Conservation (phyloP, 2,888 invertebrate species). For the Polymixis flavicincta region DNA sequence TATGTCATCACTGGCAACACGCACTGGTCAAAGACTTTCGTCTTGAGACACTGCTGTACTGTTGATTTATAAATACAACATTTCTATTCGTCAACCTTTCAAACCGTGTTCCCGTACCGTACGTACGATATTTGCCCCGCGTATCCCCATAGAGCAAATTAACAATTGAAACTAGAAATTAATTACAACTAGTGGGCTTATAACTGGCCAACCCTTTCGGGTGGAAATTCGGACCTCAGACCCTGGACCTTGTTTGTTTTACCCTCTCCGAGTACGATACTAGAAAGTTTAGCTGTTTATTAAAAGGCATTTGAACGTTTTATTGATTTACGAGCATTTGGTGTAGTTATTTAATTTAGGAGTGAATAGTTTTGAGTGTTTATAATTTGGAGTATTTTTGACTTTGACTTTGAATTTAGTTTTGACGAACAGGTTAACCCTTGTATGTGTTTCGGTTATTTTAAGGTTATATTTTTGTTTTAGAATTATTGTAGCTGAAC, state of each 20-base stretch:
- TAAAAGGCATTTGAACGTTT: constrained; percentile 54
- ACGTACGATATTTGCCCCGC: constrained; percentile 62
- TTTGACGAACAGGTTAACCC: neutral
- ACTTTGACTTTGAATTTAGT: constrained; percentile 8
- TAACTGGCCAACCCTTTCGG: constrained; percentile 79
- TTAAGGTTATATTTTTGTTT: no score
- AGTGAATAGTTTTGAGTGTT: neutral
- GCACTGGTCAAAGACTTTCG: no score
- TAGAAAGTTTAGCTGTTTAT: constrained; percentile 52
- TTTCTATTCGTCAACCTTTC: neutral
- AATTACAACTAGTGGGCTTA: constrained; percentile 82
- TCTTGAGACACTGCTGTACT: no score
- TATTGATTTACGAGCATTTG: constrained; percentile 53
- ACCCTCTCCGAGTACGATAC: constrained; percentile 60
- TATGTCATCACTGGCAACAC: no score
- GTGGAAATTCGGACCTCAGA: constrained; percentile 30
- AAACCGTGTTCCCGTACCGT: constrained; percentile 50
- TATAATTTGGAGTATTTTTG: neutral
- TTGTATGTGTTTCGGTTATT: no score
- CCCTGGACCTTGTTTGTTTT: constrained; percentile 62
- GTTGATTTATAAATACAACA: neutral
- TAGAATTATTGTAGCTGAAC: no score
- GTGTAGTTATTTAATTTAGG: constrained; percentile 21
- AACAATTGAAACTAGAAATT: constrained; percentile 87
- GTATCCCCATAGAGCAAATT: constrained; percentile 78